Percentiles rank a stretch among this genome's conserved stretches.
Conservation (phyloP, 2,888 invertebrate species). For the Keiferia lycopersicella region DNA sequence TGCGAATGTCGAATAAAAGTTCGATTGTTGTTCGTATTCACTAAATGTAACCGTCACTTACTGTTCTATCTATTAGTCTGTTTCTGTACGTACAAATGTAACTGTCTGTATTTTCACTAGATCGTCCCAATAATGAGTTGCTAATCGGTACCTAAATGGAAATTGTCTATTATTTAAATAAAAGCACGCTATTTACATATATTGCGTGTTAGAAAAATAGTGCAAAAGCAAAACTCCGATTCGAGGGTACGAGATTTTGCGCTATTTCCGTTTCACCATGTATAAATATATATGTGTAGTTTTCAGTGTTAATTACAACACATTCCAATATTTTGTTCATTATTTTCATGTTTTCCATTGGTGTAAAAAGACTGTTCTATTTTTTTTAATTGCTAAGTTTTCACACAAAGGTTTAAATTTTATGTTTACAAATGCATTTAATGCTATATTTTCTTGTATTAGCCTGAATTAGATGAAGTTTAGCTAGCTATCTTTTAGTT, state of each 20-base stretch:
- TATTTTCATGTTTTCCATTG: constrained; percentile 29
- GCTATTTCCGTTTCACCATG: neutral
- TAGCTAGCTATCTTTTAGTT: neutral
- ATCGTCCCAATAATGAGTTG: neutral
- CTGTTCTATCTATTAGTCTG: neutral
- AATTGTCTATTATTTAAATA: neutral
- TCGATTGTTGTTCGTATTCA: constrained; percentile 6
- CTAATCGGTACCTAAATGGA: neutral
- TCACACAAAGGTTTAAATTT: neutral
- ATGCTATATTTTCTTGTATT: constrained; percentile 1
- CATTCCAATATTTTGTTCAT: constrained; percentile 14
- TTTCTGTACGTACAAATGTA: constrained; percentile 13
- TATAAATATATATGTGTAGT: neutral
- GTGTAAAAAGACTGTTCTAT: constrained; percentile 31
- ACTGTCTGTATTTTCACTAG: neutral
- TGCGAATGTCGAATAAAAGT: neutral
- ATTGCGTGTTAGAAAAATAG: too few relatives aligned
- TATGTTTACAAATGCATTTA: constrained; percentile 23
- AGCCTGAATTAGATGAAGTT: constrained; percentile 4
- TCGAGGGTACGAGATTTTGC: too few relatives aligned
- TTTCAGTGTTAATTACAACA: neutral
- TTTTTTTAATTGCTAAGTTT: constrained; percentile 28
- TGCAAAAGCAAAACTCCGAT: too few relatives aligned
- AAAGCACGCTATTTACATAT: neutral
- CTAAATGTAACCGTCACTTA: neutral